Evolutionary conservation across 2,113 vertebrate genomes (phyloP), one percentile per base, ranked within the genome.

Genomic region (Xenus cinereus): DNA sequence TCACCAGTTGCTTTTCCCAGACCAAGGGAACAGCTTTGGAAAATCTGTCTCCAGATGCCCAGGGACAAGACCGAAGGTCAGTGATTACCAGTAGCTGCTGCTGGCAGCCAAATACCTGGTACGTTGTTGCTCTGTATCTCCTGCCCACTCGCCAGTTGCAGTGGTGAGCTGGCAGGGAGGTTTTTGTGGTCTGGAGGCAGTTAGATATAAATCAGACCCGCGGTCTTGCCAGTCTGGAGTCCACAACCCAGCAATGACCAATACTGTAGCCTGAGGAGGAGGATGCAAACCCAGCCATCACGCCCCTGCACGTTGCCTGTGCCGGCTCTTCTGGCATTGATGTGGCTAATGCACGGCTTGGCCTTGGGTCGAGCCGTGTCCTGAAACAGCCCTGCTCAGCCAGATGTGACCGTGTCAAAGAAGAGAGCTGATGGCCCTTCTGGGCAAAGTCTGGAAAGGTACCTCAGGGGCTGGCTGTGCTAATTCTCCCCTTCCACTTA

Each of bases 1-100:
- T 99, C 96, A 99, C 98, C 97, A 99, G 99, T 98, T 99, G 99
- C 93, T 98, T 98, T 48, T 99, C 99, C 80, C 98, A 98, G 93
- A 98, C 98, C 97, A 99, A 99, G 97, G 98, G 98, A 37, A 95
- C 97, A 45, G 64, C 96, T 83, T 80, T 97, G 93, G 98, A 98
- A 91, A 98, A 97, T 50, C 90, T 97, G 89, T 97, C 98, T 96
- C 98, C 96, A 56, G 91, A 96, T 72, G 94, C 90, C 95, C 97
- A 96, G 95, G 94, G 95, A 94, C 96, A 95, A 96, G 95, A 94
- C 87, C 97, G 78, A 91, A 98, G 98, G 98, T 98, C 82, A 98
- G 98, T 97, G 68, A 48, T 92, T 87, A 68, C 87, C 90, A 73
- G 71, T 63, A 85, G 91, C 89, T 95, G 91, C 94, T 96, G 71